Base-by-base conservation (phyloP, 2,888 invertebrate species). In the Criorhina ranunculi region DNA sequence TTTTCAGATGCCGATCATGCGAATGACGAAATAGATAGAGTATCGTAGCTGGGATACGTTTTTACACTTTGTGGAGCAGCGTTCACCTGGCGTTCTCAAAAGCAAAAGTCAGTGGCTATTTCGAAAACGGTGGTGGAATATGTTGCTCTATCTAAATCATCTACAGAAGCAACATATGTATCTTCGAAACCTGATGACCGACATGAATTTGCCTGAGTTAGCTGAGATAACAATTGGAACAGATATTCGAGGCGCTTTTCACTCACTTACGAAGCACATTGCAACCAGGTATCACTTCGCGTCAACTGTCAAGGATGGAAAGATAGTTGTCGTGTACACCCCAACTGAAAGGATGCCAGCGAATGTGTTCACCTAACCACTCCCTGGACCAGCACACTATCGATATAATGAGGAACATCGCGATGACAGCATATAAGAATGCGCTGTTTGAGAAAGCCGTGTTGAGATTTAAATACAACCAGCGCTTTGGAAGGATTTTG, bases 81-180 rank as follows among this genome's bases (percentile, higher is more conserved):
- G 29, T 51, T 76, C 9, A 59, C 57, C n/a, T 67, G 46, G 40
- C 51, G 62, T 31, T 70, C 69, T 17, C 42, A 57, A 40, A 79
- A 79, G n/a, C 79, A 73, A 60, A 70, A 17, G 19, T 46, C 57
- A 17, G 78, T 78, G 9, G 70, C 70, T 29, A 53, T 70, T 42
- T 78, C 70, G 5, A 78, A 24, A 12, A 72, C 49, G 15, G 70
- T 60, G 49, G 11, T 49, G 11, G 37, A 37, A 11, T n/a, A 37
- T 37, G 37, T 37, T 8, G 55, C 55, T 5, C 19, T 37, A 17
- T 64, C 64, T 4, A 49, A 46, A 55, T 57, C 44, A 57, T 69
- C 69, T 19, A 59, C 33, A 57, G 69, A 49, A 57, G 57, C 57
- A 51, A 51, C 53, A 42, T 70, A n/a, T n/a, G n/a, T n/a, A 69